Evolutionary conservation across 2,888 invertebrate genomes (phyloP), one percentile per base, ranked within the genome.

Genomic region (Drosophila nr. fundita): DNA sequence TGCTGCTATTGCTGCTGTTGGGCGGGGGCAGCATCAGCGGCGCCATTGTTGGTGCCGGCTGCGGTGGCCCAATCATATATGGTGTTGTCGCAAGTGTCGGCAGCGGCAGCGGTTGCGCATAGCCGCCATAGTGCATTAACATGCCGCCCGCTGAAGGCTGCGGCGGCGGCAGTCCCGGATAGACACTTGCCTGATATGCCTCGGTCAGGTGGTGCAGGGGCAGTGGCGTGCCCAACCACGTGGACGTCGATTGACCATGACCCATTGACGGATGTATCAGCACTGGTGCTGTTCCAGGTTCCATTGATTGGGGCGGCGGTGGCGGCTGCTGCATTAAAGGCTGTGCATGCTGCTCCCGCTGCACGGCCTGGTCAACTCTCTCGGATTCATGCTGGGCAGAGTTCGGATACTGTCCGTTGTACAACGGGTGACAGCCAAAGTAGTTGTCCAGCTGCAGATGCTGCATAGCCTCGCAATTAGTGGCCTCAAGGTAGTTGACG

Each of bases 81-180:
- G 72, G 64, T 5, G 74, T 2, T 15, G 57, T 10, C 6, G 27
- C 61, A 38, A 40, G 68, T 11, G 78, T 32, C 38, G 59, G 59
- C 49, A 30, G 50, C 32, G 61, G n/a, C 24, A 58, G 71, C n/a
- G 64, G 74, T 36, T 64, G 76, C 4, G 62, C 40, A 59, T 53
- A 82, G 21, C 74, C 75, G 8, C 73, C 72, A 24, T 61, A 73
- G 4, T 76, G 82, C 68, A 77, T 91, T 62, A 76, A 58, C 91
- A 91, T 61, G 87, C 86, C 62, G 79, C 79, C 61, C 83, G 89
- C 80, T 84, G 68, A 77, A 27, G 42, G 42, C 11, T 65, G 1
- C 6, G 68, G 68, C 5, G 65, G 1, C 6, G 66, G 66, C 3
- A 62, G 52, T 29, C 57, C 53, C 4, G 73, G 24, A 24, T 24